Percentiles rank a stretch among this genome's conserved stretches.
These are phyloP conservation scores for Pyrrhura leucotis DNA, from an alignment of 2,797 vertebrate species.

Conservation along the genomic window DNA sequence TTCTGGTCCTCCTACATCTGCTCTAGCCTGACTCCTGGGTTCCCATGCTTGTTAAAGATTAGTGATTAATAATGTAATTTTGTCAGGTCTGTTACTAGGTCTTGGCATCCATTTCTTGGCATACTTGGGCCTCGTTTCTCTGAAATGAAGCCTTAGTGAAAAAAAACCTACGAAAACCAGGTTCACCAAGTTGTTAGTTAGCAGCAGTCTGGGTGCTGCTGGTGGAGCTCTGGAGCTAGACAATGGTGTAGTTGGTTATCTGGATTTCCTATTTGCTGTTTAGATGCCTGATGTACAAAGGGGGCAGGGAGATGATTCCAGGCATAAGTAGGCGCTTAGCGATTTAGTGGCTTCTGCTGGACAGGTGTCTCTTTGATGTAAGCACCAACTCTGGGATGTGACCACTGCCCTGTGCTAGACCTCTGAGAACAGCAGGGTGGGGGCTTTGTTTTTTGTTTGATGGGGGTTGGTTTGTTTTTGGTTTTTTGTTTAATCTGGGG, in stretches of 20 bases:
- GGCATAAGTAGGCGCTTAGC: neutral
- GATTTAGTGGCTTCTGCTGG: neutral
- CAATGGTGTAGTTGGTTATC: neutral
- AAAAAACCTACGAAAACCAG: neutral
- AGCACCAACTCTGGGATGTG: neutral
- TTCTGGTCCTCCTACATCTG: neutral
- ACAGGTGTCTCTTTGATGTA: neutral
- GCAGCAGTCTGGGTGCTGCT: neutral
- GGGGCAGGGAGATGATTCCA: neutral
- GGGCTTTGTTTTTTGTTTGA: neutral
- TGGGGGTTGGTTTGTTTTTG: neutral
- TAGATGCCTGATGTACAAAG: neutral
- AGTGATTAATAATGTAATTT: neutral
- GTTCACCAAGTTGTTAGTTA: neutral
- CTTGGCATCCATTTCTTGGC: neutral
- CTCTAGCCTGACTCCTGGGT: neutral
- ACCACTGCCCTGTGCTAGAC: neutral
- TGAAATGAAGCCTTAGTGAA: neutral
- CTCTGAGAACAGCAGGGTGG: neutral
- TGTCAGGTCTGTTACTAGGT: neutral
- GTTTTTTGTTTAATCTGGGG: neutral
- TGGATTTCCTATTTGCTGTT: neutral
- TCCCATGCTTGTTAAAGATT: neutral
- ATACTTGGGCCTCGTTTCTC: neutral
- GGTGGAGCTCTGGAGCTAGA: neutral